A percentile compares a stretch with the other conserved stretches of the same genome.
Conservation (phyloP, 2,797 vertebrate species). For the Catharus ustulatus region DNA sequence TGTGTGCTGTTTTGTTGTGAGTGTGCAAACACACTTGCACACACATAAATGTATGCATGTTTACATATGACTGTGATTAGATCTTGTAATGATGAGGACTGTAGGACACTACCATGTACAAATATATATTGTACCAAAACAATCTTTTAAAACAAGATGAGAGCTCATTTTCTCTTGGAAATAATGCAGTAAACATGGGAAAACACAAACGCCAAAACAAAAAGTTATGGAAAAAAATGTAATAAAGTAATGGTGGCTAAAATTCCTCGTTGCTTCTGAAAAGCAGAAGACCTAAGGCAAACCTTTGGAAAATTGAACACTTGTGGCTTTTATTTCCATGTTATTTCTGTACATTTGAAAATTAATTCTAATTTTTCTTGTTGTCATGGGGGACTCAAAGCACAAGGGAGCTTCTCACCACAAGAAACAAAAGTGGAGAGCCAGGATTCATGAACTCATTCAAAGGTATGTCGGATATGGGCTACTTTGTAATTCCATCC, state of each 20-base stretch:
- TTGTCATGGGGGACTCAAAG: constrained; percentile 47
- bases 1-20: not conserved
- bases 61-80: not conserved
- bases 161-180: not conserved
- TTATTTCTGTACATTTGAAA: not conserved
- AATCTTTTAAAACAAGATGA: not conserved
- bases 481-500: not conserved
- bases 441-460: constrained; percentile 71
- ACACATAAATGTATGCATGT: rapidly evolving
- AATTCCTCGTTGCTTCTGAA: not conserved
- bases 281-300: not conserved
- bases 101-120: rapidly evolving
- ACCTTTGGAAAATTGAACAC: not conserved
- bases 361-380: not conserved
- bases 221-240: not conserved
- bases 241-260: not conserved
- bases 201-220: not conserved
- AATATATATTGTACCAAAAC: not conserved
- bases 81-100: not conserved
- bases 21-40: not conserved
- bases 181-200: not conserved
- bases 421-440: constrained; percentile 64
- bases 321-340: not conserved
- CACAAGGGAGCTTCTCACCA: constrained; percentile 57
- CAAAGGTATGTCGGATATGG: constrained; percentile 76